Evolutionary conservation across 2,888 invertebrate genomes (phyloP), one percentile per base, ranked within the genome.

Genomic region (Choreutis nemorana): DNA sequence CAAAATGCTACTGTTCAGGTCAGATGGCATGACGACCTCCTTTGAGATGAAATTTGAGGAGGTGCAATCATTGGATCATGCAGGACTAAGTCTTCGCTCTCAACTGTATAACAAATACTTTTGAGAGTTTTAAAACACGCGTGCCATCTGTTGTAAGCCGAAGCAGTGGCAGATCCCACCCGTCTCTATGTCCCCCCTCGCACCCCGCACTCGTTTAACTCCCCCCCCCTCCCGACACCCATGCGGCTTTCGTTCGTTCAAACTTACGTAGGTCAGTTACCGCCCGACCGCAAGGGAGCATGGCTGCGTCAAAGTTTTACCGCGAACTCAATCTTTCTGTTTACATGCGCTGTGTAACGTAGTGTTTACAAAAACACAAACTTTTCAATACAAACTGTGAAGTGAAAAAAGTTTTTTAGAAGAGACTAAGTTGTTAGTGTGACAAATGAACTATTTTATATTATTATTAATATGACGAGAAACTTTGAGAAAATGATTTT

Each of bases 191-290:
- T 55, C 54, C 50, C 50, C 60, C 56, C 43, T 57, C 55, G 35
- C 51, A 37, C 56, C 59, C 63, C 63, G 55, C 65, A 49, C 43
- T 45, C 33, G 28, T 31, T 4, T 10, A 14, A 9, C 30, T 27
- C 32, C 44, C 48, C 54, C 58, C 61, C 55, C 47, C 51, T 48
- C 43, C 48, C 54, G 48, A 62, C 59, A 68, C 65, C 71, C 75
- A 70, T 72, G 72, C 75, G 73, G 75, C 75, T 75, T 75, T 73
- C 71, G 71, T 72, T 71, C 71, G 72, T 77, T 73, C 73, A 77
- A 77, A 77, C 78, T 78, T 80, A 61, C 78, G 78, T 77, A 80
- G 80, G 80, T 80, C 80, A 80, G 80, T 80, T 80, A 80, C 79
- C 77, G 79, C 72, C 72, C 71, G 73, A 78, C 75, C 77, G 70